phyloP scores from a whole-genome alignment of 2,113 vertebrate species.

The Gallinago paraguaiae region DNA sequence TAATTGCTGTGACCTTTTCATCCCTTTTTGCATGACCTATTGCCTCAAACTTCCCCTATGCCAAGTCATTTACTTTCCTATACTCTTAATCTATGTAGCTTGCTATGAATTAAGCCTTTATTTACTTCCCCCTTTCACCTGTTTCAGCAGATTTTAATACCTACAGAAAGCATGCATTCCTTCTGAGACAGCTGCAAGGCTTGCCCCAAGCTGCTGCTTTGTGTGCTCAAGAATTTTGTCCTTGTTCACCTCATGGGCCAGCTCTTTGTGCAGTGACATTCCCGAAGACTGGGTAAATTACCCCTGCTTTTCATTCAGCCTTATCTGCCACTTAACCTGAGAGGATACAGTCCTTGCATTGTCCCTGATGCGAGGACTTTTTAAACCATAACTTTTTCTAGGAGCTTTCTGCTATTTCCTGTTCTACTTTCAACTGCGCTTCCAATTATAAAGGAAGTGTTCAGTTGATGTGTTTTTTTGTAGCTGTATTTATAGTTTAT shows the following conservation, averaged over 20 bases:
- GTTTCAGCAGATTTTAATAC: constrained; percentile 51
- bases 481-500: not conserved
- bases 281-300: constrained; percentile 8
- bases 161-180: constrained; percentile 24
- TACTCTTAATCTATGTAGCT: not conserved
- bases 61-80: constrained; percentile 17
- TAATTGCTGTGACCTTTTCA: constrained; percentile 51
- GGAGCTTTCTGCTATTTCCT: not conserved
- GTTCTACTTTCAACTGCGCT: not conserved
- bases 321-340: constrained; percentile 6
- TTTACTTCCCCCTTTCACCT: constrained; percentile 54
- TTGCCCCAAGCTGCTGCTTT: constrained; percentile 41
- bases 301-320: constrained; percentile 9
- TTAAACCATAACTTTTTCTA: not conserved
- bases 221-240: constrained; percentile 29
- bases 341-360: not conserved
- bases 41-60: constrained; percentile 8
- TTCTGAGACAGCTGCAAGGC: constrained; percentile 29
- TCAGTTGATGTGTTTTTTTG: not conserved
- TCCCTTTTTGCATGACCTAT: constrained; percentile 33
- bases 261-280: constrained; percentile 11
- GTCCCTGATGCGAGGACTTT: not conserved
- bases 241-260: constrained; percentile 17
- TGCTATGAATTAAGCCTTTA: constrained; percentile 22
- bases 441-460: not conserved